phyloP scores from a whole-genome alignment of 2,797 vertebrate genomes.

The Eulemur rubriventer region DNA sequence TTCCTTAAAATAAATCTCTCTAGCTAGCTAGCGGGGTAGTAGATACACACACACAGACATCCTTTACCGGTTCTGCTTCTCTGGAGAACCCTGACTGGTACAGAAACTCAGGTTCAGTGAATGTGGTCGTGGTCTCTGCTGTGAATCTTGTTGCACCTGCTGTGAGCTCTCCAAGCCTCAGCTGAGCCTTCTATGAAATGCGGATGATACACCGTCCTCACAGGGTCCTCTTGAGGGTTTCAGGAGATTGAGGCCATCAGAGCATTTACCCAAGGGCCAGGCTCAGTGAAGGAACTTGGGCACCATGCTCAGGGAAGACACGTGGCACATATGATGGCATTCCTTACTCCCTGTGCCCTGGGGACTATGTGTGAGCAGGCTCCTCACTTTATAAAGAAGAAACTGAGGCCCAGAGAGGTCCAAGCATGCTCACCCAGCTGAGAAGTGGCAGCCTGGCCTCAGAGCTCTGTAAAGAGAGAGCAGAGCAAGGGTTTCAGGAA shows the following conservation, averaged over 20 bases:
- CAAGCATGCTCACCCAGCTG: not conserved
- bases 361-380: no score
- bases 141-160: not conserved
- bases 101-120: not conserved
- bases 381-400: not conserved
- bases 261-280: not conserved
- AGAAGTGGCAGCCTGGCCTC: not conserved
- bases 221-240: not conserved
- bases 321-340: fast-evolving
- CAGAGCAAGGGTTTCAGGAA: not conserved
- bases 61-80: not conserved
- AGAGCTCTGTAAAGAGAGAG: not conserved
- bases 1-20: not conserved
- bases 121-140: not conserved
- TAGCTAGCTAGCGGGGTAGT: not conserved
- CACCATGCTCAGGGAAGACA: not conserved
- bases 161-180: not conserved
- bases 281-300: not conserved
- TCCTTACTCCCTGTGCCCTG: not conserved
- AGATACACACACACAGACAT: not conserved
- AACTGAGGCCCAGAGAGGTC: not conserved
- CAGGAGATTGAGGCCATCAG: not conserved
- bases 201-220: not conserved
- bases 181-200: not conserved
- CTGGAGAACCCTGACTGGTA: not conserved